Percentiles rank a stretch among this genome's conserved stretches.
These are phyloP conservation scores for Acanthosepion lycidas DNA, from an alignment of 2,888 invertebrate species.

Conservation along the genomic window DNA sequence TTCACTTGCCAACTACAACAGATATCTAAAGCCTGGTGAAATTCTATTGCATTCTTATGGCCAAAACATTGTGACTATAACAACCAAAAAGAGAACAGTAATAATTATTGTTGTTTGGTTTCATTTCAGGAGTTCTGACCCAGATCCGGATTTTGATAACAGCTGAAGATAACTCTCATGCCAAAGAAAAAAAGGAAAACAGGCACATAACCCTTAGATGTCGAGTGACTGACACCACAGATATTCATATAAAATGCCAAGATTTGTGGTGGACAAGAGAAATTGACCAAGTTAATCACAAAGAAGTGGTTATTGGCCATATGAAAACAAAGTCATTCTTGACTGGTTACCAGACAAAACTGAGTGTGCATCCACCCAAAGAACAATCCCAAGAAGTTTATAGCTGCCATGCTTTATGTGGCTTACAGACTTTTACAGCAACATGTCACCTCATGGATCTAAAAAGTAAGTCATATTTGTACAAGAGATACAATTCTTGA, in stretches of 20 bases:
- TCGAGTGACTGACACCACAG: not conserved
- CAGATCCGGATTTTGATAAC: slow-evolving; percentile 41
- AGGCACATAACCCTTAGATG: not conserved
- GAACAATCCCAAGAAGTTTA: not conserved
- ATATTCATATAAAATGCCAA: slow-evolving; percentile 35
- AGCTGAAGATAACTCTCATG: not conserved
- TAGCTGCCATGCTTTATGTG: not conserved
- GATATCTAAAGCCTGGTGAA: no score
- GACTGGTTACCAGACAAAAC: not conserved
- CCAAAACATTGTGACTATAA: no score
- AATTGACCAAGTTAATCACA: not conserved
- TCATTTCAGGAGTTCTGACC: not conserved
- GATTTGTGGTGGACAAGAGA: slow-evolving; percentile 38
- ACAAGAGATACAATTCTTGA: not conserved
- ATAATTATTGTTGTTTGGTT: not conserved
- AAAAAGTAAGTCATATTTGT: not conserved
- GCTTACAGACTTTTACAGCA: slow-evolving; percentile 35
- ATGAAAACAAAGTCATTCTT: not conserved
- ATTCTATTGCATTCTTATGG: no score
- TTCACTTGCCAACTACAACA: no score
- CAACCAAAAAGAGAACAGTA: not conserved
- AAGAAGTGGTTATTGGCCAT: not conserved
- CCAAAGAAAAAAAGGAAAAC: not conserved
- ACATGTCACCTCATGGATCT: not conserved
- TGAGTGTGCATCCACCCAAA: not conserved